phyloP scores from a whole-genome alignment of 2,888 invertebrate species.

The Colostygia pectinataria region DNA sequence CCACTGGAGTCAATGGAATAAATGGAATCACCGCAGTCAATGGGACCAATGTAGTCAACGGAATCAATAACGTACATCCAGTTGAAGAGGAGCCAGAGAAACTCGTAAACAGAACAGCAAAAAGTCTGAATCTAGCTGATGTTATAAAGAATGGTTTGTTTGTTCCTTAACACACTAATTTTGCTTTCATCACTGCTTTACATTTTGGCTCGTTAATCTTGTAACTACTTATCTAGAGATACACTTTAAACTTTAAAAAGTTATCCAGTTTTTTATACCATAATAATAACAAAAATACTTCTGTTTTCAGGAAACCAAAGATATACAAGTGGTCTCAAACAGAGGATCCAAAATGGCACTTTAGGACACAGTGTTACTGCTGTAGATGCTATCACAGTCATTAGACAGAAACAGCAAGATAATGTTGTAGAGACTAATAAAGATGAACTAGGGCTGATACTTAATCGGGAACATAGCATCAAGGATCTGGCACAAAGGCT shows the following conservation, averaged over 20 bases:
- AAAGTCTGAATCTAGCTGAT: constrained; percentile 56
- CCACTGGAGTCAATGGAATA: constrained; percentile 40
- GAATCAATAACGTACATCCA: constrained; percentile 46
- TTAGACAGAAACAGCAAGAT: constrained; percentile 82
- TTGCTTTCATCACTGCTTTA: constrained; percentile 36
- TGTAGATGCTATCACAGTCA: constrained; percentile 64
- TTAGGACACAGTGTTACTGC: constrained; percentile 77
- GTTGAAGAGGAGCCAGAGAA: constrained; percentile 50
- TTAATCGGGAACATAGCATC: constrained; percentile 92
- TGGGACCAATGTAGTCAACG: constrained; percentile 31
- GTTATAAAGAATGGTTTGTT: constrained; percentile 76
- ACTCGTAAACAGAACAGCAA: constrained; percentile 44
- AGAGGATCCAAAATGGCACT: constrained; percentile 84
- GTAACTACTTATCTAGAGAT: neutral
- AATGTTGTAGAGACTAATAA: constrained; percentile 79
- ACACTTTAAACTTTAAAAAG: too few relatives aligned
- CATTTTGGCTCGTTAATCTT: constrained; percentile 11
- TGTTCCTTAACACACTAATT: constrained; percentile 67
- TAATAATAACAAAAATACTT: neutral
- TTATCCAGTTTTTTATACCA: too few relatives aligned
- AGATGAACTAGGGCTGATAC: constrained; percentile 84
- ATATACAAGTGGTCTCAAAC: constrained; percentile 82
- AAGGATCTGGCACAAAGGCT: constrained; percentile 94
- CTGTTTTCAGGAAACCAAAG: constrained; percentile 76
- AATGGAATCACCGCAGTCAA: constrained; percentile 33